Evolutionary conservation across 2,797 vertebrate genomes (phyloP).

Genomic region (Odontamblyopus rebecca): DNA sequence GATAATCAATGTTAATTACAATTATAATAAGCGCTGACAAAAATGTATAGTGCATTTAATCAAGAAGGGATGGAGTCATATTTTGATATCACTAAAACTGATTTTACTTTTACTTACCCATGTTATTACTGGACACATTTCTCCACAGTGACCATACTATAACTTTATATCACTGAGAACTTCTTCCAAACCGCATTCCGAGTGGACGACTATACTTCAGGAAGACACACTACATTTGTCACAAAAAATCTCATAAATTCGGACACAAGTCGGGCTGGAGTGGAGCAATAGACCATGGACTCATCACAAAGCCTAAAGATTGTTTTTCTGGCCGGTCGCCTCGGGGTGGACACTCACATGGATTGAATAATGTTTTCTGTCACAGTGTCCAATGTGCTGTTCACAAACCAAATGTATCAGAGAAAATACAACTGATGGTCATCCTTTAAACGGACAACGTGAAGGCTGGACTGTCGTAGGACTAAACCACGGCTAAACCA

Average conservation of each 20-base stretch:
- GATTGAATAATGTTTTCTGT: constrained; percentile 25
- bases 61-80: too few relatives aligned
- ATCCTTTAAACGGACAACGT: not conserved
- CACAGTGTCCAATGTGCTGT: not conserved
- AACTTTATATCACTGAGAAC: not conserved
- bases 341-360: not conserved
- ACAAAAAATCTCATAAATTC: constrained; percentile 7
- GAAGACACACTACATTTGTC: not conserved
- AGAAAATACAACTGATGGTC: constrained; percentile 41
- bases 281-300: not conserved
- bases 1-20: too few relatives aligned
- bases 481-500: too few relatives aligned
- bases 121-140: too few relatives aligned
- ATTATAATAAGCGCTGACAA: too few relatives aligned
- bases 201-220: not conserved
- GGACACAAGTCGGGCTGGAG: not conserved
- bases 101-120: too few relatives aligned
- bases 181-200: not conserved
- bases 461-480: not conserved
- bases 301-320: constrained; percentile 2
- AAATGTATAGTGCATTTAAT: too few relatives aligned
- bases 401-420: constrained; percentile 27
- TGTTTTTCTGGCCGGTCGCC: constrained; percentile 3
- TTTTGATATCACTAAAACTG: too few relatives aligned
- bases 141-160: too few relatives aligned